Base-by-base conservation (phyloP, 1,140 invertebrate species). In the Drosophila kohkoa region DNA sequence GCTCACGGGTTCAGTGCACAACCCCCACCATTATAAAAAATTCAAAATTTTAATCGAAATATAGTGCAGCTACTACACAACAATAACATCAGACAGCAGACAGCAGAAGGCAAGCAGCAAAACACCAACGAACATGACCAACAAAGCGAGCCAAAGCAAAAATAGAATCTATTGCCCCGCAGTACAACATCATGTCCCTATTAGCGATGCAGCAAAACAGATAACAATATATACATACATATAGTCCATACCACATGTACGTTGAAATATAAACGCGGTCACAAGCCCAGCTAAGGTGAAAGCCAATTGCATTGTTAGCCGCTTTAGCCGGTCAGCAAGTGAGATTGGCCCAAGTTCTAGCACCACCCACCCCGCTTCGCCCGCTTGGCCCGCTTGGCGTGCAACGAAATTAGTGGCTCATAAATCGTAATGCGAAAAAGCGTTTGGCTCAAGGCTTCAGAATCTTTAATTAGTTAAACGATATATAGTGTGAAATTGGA, bases 21-120 rank as follows among this genome's bases (percentile, higher is more conserved):
- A 16, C 35, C 35, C 68, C 73, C 43, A 28, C 75, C 77, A 71
- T 88, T 82, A 88, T 88, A 85, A 89, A 89, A 90, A 90, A 89
- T 89, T 52, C 75, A 89, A 79, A 79, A 79, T 85, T 88, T 85
- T 85, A 89, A 90, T 89, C 85, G 85, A 86, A 90, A 82, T 77
- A 90, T 85, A 89, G 85, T 85, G 86, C 63, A 65, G 35, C 20
- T 25, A 57, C 13, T 41, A 16, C n/a, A 46, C 51, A 54, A 55
- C 25, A 65, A 54, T 76, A 81, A 66, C 73, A 35, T 52, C 32
- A 46, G 48, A 55, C n/a, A 4, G 30, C 5, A 10, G 45, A 5
- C 43, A 25, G 7, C n/a, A 52, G 7, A 25, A 25, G 3, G 30
- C 5, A 10, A 54, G n/a, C 43, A 25, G 6, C n/a, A 52, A n/a